Conservation (phyloP, 35 echinoderm and acorn worm species). For the Hemicentrotus pulcherrimus region DNA sequence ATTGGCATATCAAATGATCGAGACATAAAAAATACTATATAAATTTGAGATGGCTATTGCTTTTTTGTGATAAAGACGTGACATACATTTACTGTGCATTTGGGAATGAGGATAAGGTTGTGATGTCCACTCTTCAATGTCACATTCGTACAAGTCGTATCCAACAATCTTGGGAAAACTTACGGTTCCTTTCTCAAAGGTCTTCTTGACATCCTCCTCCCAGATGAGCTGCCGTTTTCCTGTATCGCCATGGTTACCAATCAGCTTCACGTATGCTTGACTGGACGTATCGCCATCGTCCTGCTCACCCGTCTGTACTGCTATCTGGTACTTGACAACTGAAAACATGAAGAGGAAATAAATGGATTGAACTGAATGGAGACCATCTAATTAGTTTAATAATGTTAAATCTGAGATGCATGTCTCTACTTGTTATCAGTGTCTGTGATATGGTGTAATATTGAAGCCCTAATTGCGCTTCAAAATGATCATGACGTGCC, state of each 20-base stretch:
- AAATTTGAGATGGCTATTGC: too few relatives aligned
- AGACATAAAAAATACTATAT: neutral
- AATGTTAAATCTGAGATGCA: too few relatives aligned
- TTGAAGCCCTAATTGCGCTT: too few relatives aligned
- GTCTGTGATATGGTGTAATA: too few relatives aligned
- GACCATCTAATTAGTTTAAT: too few relatives aligned
- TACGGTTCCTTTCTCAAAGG: conserved; percentile 59
- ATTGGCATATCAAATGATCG: neutral
- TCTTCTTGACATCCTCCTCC: conserved; percentile 44
- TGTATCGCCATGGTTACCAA: conserved; percentile 71
- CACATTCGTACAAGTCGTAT: neutral
- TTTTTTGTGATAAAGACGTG: too few relatives aligned
- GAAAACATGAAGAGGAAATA: neutral
- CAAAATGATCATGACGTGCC: too few relatives aligned
- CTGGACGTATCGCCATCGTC: conserved; percentile 53
- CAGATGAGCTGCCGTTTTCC: conserved; percentile 61
- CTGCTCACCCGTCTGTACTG: conserved; percentile 61
- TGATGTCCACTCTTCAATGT: too few relatives aligned
- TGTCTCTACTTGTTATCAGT: too few relatives aligned
- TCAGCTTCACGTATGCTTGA: conserved; percentile 64
- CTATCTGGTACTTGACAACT: conserved; percentile 67
- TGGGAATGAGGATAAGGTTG: too few relatives aligned
- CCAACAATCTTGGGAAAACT: neutral
- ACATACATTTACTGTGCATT: too few relatives aligned
- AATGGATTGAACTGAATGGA: too few relatives aligned